A percentile compares a stretch with the other conserved stretches of the same genome.
Evolutionary conservation across 2,888 invertebrate genomes (phyloP).

Genomic region (Sussaba pulchella): DNA sequence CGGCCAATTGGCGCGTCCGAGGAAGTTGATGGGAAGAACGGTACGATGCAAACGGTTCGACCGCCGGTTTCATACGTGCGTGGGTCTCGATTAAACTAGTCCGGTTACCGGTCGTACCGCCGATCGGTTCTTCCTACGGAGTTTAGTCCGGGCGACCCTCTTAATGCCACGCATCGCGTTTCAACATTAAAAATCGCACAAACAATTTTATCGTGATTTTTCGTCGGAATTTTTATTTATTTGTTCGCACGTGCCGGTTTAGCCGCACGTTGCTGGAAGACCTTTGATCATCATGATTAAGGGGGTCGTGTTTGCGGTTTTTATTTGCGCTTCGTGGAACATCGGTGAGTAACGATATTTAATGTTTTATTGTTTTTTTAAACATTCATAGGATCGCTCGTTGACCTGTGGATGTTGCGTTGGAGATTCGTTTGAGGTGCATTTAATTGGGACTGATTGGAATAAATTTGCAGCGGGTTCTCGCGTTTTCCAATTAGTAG

Average conservation of each 20-base stretch:
- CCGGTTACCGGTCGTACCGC: conserved; percentile 75
- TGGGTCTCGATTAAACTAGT: conserved; percentile 78
- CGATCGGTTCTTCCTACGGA: conserved; percentile 67
- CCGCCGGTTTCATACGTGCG: conserved; percentile 70
- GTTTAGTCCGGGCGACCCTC: conserved; percentile 59
- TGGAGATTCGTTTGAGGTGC: too few relatives aligned
- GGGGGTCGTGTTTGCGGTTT: conserved; percentile 68
- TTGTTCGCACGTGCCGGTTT: conserved; percentile 8
- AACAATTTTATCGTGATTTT: neutral
- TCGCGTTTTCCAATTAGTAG: too few relatives aligned
- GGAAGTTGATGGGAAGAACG: conserved; percentile 80
- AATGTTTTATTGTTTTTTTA: neutral
- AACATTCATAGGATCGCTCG: too few relatives aligned
- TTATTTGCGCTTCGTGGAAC: conserved; percentile 71
- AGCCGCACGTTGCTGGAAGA: neutral
- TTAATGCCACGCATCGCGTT: conserved; percentile 67
- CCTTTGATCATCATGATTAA: conserved; percentile 72
- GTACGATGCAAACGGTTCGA: conserved; percentile 75
- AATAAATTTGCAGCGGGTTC: too few relatives aligned
- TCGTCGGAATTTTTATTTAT: neutral
- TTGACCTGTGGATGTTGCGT: too few relatives aligned
- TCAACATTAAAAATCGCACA: conserved; percentile 23
- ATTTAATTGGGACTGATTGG: too few relatives aligned
- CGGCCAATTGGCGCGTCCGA: conserved; percentile 78
- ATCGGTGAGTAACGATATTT: conserved; percentile 71